A percentile compares a stretch with the other conserved stretches of the same genome.
Conservation (phyloP, 2,888 invertebrate genomes). For the Clepsis dumicolana region DNA sequence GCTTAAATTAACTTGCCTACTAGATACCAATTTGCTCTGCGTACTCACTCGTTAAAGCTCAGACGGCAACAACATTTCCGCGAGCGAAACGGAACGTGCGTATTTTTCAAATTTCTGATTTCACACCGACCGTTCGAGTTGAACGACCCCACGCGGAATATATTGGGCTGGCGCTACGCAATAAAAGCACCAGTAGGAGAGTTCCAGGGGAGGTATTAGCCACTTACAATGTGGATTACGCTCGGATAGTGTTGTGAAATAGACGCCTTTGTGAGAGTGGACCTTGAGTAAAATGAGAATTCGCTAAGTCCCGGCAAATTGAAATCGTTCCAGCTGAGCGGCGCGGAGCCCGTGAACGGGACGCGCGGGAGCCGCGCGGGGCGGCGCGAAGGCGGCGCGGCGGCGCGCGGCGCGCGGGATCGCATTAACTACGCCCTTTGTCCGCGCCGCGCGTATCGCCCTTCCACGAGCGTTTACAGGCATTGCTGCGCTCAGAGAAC, state of each 20-base stretch:
- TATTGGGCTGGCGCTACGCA: slow-evolving; percentile 33
- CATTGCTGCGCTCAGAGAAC: slow-evolving; percentile 71
- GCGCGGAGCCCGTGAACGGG: slow-evolving; percentile 49
- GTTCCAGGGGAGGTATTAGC: slow-evolving; percentile 49
- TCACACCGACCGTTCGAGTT: slow-evolving; percentile 43
- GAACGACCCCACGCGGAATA: slow-evolving; percentile 50
- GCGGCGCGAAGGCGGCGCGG: slow-evolving; percentile 51
- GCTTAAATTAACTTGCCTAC: slow-evolving; percentile 56
- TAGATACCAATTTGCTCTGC: slow-evolving; percentile 57
- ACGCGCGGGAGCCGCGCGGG: slow-evolving; percentile 47
- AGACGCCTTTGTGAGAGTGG: slow-evolving; percentile 65
- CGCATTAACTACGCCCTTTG: slow-evolving; percentile 68
- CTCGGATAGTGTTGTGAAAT: slow-evolving; percentile 62
- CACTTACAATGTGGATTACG: slow-evolving; percentile 58
- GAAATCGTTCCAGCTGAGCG: slow-evolving; percentile 67
- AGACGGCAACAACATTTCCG: slow-evolving; percentile 50
- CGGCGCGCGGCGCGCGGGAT: slow-evolving; percentile 50
- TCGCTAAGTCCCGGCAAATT: slow-evolving; percentile 70
- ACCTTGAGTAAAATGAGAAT: slow-evolving; percentile 63
- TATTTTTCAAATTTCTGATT: slow-evolving; percentile 40
- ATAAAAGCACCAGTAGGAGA: slow-evolving; percentile 34
- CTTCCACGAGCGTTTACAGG: slow-evolving; percentile 63
- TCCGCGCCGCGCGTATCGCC: slow-evolving; percentile 55
- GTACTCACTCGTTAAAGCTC: slow-evolving; percentile 38
- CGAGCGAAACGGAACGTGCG: slow-evolving; percentile 48